phyloP scores from a whole-genome alignment of 2,113 vertebrate genomes.

The Dicentrarchus labrax region DNA sequence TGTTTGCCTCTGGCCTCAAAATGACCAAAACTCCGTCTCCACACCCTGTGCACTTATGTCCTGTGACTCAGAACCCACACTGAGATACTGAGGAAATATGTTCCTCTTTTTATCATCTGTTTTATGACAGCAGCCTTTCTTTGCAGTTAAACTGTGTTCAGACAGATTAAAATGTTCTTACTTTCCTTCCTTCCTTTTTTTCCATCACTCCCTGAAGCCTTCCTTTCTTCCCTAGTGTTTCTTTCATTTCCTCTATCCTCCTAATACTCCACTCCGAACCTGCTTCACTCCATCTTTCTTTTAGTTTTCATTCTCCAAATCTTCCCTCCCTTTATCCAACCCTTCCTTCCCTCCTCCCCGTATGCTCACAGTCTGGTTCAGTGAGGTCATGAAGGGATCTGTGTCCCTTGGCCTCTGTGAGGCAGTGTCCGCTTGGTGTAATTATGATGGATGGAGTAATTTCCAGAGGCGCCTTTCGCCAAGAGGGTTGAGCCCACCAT shows the following conservation, averaged over 20 bases:
- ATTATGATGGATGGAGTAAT: conserved; percentile 88
- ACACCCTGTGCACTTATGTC: conserved; percentile 49
- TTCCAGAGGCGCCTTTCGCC: conserved; percentile 81
- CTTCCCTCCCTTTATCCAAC: not conserved
- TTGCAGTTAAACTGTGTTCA: conserved; percentile 42
- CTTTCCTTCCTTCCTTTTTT: conserved; percentile 21
- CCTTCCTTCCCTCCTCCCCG: conserved; percentile 11
- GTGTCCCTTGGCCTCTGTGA: conserved; percentile 72
- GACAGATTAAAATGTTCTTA: conserved; percentile 14
- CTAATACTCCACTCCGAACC: conserved; percentile 13
- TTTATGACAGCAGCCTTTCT: conserved; percentile 64
- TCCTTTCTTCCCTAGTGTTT: conserved; percentile 16
- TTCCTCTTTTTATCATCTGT: conserved; percentile 52
- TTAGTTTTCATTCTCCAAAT: conserved; percentile 24
- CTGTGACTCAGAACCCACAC: conserved; percentile 40
- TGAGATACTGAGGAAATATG: conserved; percentile 40
- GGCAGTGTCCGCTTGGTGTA: conserved; percentile 80
- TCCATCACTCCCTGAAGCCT: conserved; percentile 22
- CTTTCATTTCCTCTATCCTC: conserved; percentile 18
- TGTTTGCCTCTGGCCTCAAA: conserved; percentile 64
- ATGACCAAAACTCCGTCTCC: conserved; percentile 59
- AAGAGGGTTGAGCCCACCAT: conserved; percentile 76
- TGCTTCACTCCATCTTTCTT: conserved; percentile 5
- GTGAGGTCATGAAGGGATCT: conserved; percentile 70
- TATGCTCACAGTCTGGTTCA: conserved; percentile 27